Evolutionary conservation across 2,113 vertebrate species (phyloP).

Genomic region (Rhipidura dahli): DNA sequence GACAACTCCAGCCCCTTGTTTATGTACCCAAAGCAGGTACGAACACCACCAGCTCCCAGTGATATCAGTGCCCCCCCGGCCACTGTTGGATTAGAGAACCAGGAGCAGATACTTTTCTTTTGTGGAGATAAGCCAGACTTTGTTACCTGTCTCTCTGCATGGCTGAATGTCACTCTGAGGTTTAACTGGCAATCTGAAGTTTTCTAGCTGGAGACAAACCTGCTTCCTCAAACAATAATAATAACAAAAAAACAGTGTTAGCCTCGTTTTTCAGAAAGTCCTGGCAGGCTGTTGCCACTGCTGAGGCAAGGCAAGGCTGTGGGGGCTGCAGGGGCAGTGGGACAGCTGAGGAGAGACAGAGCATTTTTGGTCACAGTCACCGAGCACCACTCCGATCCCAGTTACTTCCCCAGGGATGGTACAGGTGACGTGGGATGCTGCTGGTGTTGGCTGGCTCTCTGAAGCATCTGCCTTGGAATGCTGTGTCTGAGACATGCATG

Average conservation of each 20-base stretch:
- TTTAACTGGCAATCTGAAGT: background rate
- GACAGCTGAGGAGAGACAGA: background rate
- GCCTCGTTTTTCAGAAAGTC: background rate
- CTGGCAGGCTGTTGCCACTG: background rate
- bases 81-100: background rate
- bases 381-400: rapidly evolving
- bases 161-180: background rate
- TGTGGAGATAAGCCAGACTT: background rate
- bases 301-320: background rate
- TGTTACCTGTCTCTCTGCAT: background rate
- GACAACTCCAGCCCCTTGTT: background rate
- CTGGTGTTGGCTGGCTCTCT: background rate
- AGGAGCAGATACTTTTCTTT: background rate
- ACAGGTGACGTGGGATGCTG: rapidly evolving
- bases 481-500: background rate
- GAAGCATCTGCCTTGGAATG: background rate
- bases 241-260: background rate
- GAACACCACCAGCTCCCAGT: background rate
- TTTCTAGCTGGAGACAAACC: background rate
- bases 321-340: background rate
- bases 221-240: background rate
- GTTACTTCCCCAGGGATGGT: background rate
- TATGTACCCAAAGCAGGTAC: background rate
- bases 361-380: background rate
- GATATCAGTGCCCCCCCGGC: background rate